phyloP scores from a whole-genome alignment of 2,888 invertebrate species.

The Teinopalpus imperialis region DNA sequence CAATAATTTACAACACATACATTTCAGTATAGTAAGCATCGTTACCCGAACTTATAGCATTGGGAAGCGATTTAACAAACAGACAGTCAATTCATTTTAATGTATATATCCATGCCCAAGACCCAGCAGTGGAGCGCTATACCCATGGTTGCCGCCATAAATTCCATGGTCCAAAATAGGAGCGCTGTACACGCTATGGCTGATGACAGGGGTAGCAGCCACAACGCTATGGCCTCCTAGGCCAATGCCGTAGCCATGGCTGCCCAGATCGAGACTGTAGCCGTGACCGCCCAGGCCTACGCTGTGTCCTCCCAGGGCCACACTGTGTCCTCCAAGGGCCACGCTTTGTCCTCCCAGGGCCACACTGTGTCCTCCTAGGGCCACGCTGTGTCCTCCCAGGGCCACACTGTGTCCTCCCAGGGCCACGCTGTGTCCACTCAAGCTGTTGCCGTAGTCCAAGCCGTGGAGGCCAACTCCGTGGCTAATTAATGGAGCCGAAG shows the following conservation, averaged over 20 bases:
- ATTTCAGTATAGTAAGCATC: too few relatives aligned
- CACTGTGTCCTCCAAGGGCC: conserved; percentile 32
- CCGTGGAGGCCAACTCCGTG: conserved; percentile 21
- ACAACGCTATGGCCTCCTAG: conserved; percentile 32
- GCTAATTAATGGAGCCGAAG: conserved; percentile 32
- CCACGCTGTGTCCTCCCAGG: conserved; percentile 37
- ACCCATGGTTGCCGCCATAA: conserved; percentile 36
- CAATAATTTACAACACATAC: too few relatives aligned
- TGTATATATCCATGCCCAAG: conserved; percentile 49
- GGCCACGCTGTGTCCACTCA: conserved; percentile 40
- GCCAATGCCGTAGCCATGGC: conserved; percentile 36
- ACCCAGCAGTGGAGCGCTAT: conserved; percentile 37
- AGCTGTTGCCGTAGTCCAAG: conserved; percentile 42
- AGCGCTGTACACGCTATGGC: conserved; percentile 37
- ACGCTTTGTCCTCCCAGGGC: conserved; percentile 34
- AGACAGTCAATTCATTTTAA: too few relatives aligned
- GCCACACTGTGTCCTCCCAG: conserved; percentile 40
- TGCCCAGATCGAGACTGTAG: conserved; percentile 35
- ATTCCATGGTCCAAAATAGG: conserved; percentile 42
- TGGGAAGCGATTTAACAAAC: too few relatives aligned
- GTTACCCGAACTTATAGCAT: too few relatives aligned
- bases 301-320: conserved; percentile 34
- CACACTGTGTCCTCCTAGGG: conserved; percentile 38
- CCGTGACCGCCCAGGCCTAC: conserved; percentile 37
- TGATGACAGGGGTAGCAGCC: conserved; percentile 34